phyloP scores from a whole-genome alignment of 1,140 invertebrate species.

The Muscidifurax raptorellus region DNA sequence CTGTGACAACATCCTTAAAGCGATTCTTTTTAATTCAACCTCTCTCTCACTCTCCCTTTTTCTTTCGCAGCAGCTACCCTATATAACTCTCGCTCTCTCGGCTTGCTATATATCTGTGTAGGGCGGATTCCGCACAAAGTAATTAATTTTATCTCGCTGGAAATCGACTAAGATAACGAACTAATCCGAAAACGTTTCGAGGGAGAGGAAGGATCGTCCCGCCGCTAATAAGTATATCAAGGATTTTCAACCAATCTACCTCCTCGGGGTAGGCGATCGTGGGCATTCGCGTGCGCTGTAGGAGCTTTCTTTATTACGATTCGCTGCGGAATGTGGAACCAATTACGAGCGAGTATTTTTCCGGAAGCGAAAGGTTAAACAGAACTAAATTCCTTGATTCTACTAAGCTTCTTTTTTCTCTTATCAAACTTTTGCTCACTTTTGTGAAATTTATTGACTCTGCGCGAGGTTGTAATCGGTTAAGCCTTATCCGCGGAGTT shows the following conservation, averaged over 20 bases:
- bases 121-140: constrained; percentile 19
- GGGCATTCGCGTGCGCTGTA: not conserved
- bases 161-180: constrained; percentile 44
- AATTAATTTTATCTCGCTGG: constrained; percentile 38
- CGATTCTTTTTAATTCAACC: constrained; percentile 27
- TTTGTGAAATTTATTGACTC: too few species aligned
- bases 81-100: constrained; percentile 7
- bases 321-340: not conserved
- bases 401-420: not conserved
- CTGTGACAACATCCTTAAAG: constrained; percentile 17
- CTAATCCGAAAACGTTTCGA: constrained; percentile 30
- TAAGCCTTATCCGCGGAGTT: not conserved
- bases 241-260: constrained; percentile 25
- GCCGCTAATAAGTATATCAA: constrained; percentile 33
- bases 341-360: not conserved
- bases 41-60: constrained; percentile 11
- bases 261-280: not conserved
- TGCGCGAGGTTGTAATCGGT: not conserved
- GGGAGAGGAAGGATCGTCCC: not conserved
- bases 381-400: not conserved
- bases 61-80: constrained; percentile 1
- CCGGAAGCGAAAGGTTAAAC: not conserved
- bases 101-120: constrained; percentile 8
- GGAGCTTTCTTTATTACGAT: constrained; percentile 15
- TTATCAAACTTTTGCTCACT: not conserved